Conservation (phyloP, 2,797 vertebrate genomes). For the Limosa lapponica region DNA sequence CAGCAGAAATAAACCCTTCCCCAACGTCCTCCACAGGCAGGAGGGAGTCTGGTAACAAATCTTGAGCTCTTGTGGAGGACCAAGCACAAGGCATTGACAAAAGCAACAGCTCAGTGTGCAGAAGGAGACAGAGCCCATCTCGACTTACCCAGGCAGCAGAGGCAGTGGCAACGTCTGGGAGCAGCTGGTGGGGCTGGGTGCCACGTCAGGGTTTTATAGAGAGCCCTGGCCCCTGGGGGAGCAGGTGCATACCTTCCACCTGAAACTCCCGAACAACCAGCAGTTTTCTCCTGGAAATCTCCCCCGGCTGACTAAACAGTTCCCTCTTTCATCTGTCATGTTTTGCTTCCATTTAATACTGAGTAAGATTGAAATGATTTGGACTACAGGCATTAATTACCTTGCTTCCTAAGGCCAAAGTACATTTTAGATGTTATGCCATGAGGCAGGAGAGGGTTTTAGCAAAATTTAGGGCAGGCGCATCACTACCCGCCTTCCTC, state of each 20-base stretch:
- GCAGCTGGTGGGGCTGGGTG: fast-evolving
- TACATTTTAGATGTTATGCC: not conserved
- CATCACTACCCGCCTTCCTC: not conserved
- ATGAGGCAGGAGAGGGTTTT: not conserved
- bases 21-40: fast-evolving
- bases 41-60: not conserved
- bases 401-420: constrained; percentile 9
- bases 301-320: not conserved
- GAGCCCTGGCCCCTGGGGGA: not conserved
- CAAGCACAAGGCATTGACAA: not conserved
- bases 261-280: constrained; percentile 4
- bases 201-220: not conserved
- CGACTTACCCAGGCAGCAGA: not conserved
- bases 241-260: not conserved
- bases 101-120: not conserved
- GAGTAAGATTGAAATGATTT: constrained; percentile 52
- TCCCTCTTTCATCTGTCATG: constrained; percentile 55
- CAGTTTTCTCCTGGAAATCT: constrained; percentile 56
- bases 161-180: fast-evolving
- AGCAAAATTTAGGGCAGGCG: not conserved
- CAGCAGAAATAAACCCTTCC: not conserved
- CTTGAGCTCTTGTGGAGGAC: not conserved
- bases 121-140: not conserved
- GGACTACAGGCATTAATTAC: constrained; percentile 32
- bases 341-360: constrained; percentile 49